Percentiles rank a stretch among this genome's conserved stretches.
Conservation (phyloP, 2,113 vertebrate species). For the Herpailurus yagouaroundi region DNA sequence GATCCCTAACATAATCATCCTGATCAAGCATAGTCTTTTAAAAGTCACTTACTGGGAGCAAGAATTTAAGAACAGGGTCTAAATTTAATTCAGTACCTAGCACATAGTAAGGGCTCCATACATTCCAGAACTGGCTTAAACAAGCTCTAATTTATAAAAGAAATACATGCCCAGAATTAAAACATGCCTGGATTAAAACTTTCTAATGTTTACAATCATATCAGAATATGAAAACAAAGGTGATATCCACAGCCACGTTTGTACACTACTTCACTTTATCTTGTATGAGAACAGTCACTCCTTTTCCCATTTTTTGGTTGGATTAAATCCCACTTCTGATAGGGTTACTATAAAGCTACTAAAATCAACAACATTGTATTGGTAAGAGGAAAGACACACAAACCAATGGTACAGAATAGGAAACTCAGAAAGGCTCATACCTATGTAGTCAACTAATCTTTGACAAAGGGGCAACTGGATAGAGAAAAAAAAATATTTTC, state of each 20-base stretch:
- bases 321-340: background rate
- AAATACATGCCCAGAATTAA: background rate
- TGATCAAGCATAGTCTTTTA: background rate
- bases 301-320: background rate
- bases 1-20: background rate
- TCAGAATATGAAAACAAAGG: background rate
- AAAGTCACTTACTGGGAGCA: background rate
- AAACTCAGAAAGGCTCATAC: background rate
- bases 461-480: background rate
- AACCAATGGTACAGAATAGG: background rate
- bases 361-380: background rate
- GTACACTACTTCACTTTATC: background rate
- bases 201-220: background rate
- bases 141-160: background rate
- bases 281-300: background rate
- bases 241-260: background rate
- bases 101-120: background rate
- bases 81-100: background rate
- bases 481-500: background rate
- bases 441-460: background rate
- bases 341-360: background rate
- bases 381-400: background rate
- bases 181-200: background rate
- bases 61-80: background rate
- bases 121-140: background rate